A percentile compares a stretch with the other conserved stretches of the same genome.
These are phyloP conservation scores for Mnemiopsis leidyi DNA, from an alignment of 37 sponge, comb jelly and placozoan genomes.

Conservation along the genomic window DNA sequence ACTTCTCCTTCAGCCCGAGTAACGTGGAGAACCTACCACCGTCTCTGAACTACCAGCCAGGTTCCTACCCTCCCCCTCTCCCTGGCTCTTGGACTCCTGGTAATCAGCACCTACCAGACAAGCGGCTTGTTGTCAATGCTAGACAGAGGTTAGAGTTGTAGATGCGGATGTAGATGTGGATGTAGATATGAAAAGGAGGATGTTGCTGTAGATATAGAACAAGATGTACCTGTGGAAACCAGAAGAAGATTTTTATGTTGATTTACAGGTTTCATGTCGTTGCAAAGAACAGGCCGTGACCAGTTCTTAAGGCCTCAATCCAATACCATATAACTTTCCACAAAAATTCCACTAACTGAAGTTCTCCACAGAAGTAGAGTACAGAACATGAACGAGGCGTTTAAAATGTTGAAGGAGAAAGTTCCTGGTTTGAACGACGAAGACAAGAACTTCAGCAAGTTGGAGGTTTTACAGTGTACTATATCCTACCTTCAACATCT, in stretches of 20 bases:
- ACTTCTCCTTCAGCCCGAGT: constrained; percentile 5
- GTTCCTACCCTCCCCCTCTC: background rate
- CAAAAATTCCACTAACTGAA: too few relatives aligned
- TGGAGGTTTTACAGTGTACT: constrained; percentile 38
- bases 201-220: too few relatives aligned
- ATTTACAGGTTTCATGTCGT: too few relatives aligned
- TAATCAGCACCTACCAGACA: background rate
- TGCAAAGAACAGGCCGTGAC: too few relatives aligned
- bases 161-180: too few relatives aligned
- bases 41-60: background rate
- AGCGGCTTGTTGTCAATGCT: background rate
- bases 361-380: background rate
- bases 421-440: constrained; percentile 49
- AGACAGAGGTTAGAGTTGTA: constrained; percentile 36
- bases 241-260: too few relatives aligned
- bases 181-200: too few relatives aligned
- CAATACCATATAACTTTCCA: too few relatives aligned
- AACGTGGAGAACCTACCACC: background rate
- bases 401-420: background rate
- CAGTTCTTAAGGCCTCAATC: too few relatives aligned
- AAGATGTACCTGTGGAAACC: too few relatives aligned
- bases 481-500: constrained; percentile 39
- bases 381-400: constrained; percentile 56
- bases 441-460: constrained; percentile 3
- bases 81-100: too few relatives aligned